Evolutionary conservation across 2,888 invertebrate genomes (phyloP).

Genomic region (Coronaproctus castanopsis): DNA sequence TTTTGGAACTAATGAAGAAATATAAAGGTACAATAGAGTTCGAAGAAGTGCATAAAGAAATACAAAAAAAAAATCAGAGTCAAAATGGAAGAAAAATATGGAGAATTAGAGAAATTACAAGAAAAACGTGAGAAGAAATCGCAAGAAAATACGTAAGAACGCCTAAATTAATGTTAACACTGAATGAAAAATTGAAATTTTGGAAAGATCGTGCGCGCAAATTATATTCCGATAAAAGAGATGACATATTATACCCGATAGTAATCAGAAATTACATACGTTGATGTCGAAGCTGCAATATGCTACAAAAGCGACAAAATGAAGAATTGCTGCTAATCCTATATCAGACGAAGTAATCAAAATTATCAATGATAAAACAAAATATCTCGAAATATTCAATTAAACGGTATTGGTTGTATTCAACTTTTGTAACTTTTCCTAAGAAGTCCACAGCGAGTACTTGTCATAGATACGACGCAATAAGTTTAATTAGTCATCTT

Average conservation of each 20-base stretch:
- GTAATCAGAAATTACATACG: not conserved
- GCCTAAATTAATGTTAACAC: not conserved
- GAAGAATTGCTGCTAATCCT: not conserved
- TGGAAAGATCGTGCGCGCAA: not conserved
- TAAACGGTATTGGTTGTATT: not conserved
- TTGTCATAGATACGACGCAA: not conserved
- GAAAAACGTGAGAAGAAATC: not conserved
- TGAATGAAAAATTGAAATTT: not conserved
- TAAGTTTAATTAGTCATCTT: not conserved
- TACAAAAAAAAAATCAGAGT: not conserved
- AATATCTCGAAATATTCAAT: too few species aligned
- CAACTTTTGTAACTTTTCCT: not conserved
- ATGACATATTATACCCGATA: not conserved
- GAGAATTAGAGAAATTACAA: not conserved
- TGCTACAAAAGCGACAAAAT: not conserved
- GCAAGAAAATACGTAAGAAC: not conserved
- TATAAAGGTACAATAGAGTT: not conserved
- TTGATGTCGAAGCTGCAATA: not conserved
- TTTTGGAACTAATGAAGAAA: not conserved
- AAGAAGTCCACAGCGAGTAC: not conserved
- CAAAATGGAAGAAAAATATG: not conserved
- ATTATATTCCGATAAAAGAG: not conserved
- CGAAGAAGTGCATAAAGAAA: not conserved
- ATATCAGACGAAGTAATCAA: not conserved
- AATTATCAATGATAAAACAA: not conserved